Base-by-base conservation (phyloP, 2,888 invertebrate species). In the Augiades crinisus region DNA sequence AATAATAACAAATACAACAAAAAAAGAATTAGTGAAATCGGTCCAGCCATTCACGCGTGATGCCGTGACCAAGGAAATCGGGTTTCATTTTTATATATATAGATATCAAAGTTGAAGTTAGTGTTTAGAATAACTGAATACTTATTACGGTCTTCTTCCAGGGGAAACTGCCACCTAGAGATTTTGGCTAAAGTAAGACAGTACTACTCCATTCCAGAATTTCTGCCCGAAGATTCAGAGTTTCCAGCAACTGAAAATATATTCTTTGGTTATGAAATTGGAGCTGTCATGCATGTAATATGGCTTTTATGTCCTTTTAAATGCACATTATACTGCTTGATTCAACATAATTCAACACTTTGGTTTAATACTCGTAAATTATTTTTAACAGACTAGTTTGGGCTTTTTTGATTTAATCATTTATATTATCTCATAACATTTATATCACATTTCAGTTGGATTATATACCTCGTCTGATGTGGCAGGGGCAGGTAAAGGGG, bases 401-500 rank as follows among this genome's bases (percentile, higher is more conserved):
- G n/a, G n/a, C n/a, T n/a, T n/a, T n/a, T n/a, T n/a, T n/a, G n/a
- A n/a, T n/a, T n/a, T n/a, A n/a, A n/a, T n/a, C n/a, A n/a, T n/a
- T n/a, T n/a, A n/a, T n/a, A n/a, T n/a, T n/a, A n/a, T n/a, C n/a
- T n/a, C n/a, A n/a, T n/a, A n/a, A n/a, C n/a, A n/a, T n/a, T n/a
- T n/a, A n/a, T n/a, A n/a, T 36, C 43, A 19, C 13, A 59, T 82
- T 90, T 40, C 75, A 97, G 97, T 83, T 98, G 75, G 98, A 98
- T 81, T 97, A 96, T 73, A 98, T 98, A 61, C 93, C 95, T 62
- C 92, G 97, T 55, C 91, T 98, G 21, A 97, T 97, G 92, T 98
- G 98, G 98, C 98, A 98, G 83, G 97, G 96, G 2, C 97, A 98
- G 84, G 91, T 98, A 10, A 91, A 92, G 62, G 98, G 98, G 0